Percentiles rank a stretch among this genome's conserved stretches.
Evolutionary conservation across 1,140 invertebrate genomes (phyloP).

Genomic region (Brachionus asplanchnoidis): DNA sequence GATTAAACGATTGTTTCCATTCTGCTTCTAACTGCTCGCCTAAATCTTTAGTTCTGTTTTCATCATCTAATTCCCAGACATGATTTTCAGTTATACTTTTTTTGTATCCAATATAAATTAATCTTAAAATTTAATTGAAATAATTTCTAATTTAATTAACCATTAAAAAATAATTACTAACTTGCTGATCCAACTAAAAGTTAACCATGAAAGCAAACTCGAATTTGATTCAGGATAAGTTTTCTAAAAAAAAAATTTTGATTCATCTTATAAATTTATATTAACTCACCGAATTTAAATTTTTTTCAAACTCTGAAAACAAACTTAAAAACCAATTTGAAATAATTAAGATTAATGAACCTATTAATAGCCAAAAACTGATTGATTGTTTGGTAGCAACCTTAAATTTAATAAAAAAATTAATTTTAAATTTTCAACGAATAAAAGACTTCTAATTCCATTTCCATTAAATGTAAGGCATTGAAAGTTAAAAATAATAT

Average conservation of each 20-base stretch:
- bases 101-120: conserved; percentile 12
- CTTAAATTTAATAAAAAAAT: not conserved
- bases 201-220: not conserved
- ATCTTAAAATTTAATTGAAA: not conserved
- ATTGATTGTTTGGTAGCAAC: not conserved
- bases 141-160: no score
- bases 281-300: not conserved
- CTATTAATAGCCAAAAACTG: not conserved
- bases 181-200: conserved; percentile 3
- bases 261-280: not conserved
- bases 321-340: not conserved
- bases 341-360: not conserved
- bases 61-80: conserved; percentile 8
- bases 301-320: conserved; percentile 4
- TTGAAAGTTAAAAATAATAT: not conserved
- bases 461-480: no score
- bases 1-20: not conserved
- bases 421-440: not conserved
- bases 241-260: not conserved
- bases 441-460: not conserved
- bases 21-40: not conserved
- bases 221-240: not conserved
- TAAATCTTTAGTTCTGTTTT: not conserved
- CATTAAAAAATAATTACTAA: not conserved
- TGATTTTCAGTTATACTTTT: not conserved